Evolutionary conservation across 2,797 vertebrate species (phyloP), one percentile per base, ranked within the genome.

Genomic region (Sylvilagus floridanus): DNA sequence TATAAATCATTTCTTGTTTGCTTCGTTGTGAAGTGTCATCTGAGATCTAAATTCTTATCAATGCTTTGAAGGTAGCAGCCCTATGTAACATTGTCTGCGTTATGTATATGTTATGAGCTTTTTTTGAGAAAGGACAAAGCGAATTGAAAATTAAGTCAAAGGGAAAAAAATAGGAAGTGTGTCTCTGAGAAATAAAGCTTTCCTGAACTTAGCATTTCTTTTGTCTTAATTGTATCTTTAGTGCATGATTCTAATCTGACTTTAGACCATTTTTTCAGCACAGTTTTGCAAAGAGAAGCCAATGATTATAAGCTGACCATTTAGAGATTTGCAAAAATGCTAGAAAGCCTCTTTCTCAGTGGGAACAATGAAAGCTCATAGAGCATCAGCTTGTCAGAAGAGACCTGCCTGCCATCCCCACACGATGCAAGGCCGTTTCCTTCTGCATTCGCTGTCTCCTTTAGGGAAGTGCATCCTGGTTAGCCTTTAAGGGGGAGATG

Each of bases 241-340:
- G 13, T 85, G 94, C 86, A 83, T 92, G 60, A 84, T 73, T 86
- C 32, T 71, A 76, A 78, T 86, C 19, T 79, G 54, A 63, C 81
- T 94, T 91, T 30, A 63, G 4, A 10, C 83, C 42, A 77, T 22
- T 28, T 94, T 82, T 88, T 88, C 62, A 47, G 13, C 62, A 28
- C 77, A 24, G 8, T 95, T 94, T 96, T 83, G 75, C 62, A 85
- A 82, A 85, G 73, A 78, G 52, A 94, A 90, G 91, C 91, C 84
- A 81, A 28, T 37, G 52, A 13, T 71, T 87, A 22, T n/a, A 97
- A 52, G 30, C 62, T 93, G 32, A 75, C 63, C 28, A 32, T 95
- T 86, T 73, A 91, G 32, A 19, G 57, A 69, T 57, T 94, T 84
- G 75, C 62, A 84, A 83, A 83, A 69, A 95, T 47, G 68, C 14